Evolutionary conservation across 2,888 invertebrate genomes (phyloP).

Genomic region (Pegoplata infirma): DNA sequence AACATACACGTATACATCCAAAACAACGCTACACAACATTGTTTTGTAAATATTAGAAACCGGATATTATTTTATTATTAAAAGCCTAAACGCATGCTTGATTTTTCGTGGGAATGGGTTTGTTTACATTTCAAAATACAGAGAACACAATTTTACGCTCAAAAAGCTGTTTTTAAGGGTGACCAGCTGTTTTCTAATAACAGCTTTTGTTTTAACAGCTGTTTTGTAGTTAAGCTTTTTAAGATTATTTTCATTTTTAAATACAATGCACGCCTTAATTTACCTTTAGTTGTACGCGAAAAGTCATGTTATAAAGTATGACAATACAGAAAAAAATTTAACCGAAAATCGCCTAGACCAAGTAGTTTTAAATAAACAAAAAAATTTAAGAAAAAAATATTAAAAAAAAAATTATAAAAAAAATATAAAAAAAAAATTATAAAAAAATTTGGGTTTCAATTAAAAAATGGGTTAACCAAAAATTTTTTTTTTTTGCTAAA

Average conservation of each 20-base stretch:
- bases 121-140: not conserved
- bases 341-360: not conserved
- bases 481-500: too few relatives aligned
- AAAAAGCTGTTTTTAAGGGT: not conserved
- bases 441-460: not conserved
- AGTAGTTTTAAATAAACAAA: not conserved
- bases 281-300: constrained; percentile 57
- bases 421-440: not conserved
- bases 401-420: not conserved
- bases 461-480: constrained; percentile 28
- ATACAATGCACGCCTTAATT: constrained; percentile 45
- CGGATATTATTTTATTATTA: constrained; percentile 42
- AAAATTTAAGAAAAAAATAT: not conserved
- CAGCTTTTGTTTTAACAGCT: constrained; percentile 29
- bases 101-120: not conserved
- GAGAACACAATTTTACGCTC: not conserved
- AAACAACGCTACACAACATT: not conserved
- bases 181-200: not conserved
- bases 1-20: not conserved
- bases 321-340: not conserved
- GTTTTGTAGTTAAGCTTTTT: constrained; percentile 38
- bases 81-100: constrained; percentile 51
- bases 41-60: constrained; percentile 42
- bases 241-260: constrained; percentile 45
- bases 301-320: constrained; percentile 46